Evolutionary conservation across 2,797 vertebrate genomes (phyloP).

Genomic region (Hypotaenidia okinawae): DNA sequence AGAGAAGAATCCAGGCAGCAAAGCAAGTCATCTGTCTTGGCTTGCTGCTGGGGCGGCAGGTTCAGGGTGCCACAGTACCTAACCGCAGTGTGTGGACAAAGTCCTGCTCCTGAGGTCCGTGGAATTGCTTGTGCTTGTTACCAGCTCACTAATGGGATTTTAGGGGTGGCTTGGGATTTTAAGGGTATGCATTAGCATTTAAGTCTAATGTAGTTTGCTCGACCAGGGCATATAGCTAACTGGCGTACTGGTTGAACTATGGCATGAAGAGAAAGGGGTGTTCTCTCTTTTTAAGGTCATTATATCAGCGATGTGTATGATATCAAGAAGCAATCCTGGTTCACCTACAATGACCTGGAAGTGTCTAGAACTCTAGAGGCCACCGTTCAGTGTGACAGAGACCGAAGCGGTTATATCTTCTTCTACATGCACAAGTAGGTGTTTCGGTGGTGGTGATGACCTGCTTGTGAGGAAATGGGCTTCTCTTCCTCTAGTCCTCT

Average conservation of each 20-base stretch:
- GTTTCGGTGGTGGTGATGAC: background rate
- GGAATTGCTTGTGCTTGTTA: background rate
- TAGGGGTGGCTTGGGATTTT: too few relatives aligned
- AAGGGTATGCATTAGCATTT: background rate
- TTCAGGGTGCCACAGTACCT: background rate
- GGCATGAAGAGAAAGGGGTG: background rate
- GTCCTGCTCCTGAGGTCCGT: accelerated
- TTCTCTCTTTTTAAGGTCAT: constrained; percentile 84
- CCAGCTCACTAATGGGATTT: background rate
- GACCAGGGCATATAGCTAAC: background rate
- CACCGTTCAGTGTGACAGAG: constrained; percentile 90
- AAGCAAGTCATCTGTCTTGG: background rate
- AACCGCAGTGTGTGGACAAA: accelerated
- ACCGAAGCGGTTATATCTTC: constrained; percentile 97
- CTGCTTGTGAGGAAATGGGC: background rate
- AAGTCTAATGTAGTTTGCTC: background rate
- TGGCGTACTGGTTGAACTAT: background rate
- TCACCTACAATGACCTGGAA: constrained; percentile 96
- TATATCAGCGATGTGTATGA: constrained; percentile 98
- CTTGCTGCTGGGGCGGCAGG: background rate
- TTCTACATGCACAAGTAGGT: constrained; percentile 99
- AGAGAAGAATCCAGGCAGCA: background rate
- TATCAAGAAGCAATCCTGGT: constrained; percentile 97
- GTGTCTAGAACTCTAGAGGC: constrained; percentile 93
- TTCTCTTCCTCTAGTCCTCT: background rate